Evolutionary conservation across 2,888 invertebrate species (phyloP), one percentile per base, ranked within the genome.

Genomic region (Rutpela maculata): DNA sequence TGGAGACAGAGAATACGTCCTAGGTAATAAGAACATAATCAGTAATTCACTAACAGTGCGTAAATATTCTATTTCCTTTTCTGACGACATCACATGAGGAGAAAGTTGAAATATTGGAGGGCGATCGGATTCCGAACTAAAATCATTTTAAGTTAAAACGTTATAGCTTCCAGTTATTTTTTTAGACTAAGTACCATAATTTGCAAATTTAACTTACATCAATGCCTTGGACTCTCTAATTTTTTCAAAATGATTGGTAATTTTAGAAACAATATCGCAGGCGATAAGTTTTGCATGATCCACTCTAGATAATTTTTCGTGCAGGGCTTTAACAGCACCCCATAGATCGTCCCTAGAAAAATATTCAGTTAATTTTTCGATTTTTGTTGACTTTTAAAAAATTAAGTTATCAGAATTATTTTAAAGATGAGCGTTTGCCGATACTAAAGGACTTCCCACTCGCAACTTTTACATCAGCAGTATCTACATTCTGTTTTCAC

Each of bases 241-340:
- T 86, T 95, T 94, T 87, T 96, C 96, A 90, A 97, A 95, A 91
- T 98, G 97, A 77, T 93, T 93, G 12, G 96, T 95, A 35, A 97
- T 93, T 88, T 94, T 95, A 78, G 93, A 93, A 1, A 96, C 94
- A 91, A 97, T 94, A 88, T 95, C 96, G 86, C 93, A 94, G 2
- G 97, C 96, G 75, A 97, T 92, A 73, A 97, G 91, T 89, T 95
- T 95, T 70, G 96, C 94, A 77, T 95, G 94, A 90, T 97, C 97
- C 59, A 97, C 92, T 85, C 94, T 93, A 9, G 93, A 91, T 56
- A 96, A 90, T 83, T 95, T 92, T 76, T 95, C 94, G 86, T 95
- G 94, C 60, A 97, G 89, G 86, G 94, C 93, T 86, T 93, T 94
- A 81, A 97, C 92, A 22, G 94, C 95, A 80, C 94, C 93, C 97